A percentile compares a stretch with the other conserved stretches of the same genome.
phyloP scores from a whole-genome alignment of 2,888 invertebrate genomes.

The Eupithecia centaureata region DNA sequence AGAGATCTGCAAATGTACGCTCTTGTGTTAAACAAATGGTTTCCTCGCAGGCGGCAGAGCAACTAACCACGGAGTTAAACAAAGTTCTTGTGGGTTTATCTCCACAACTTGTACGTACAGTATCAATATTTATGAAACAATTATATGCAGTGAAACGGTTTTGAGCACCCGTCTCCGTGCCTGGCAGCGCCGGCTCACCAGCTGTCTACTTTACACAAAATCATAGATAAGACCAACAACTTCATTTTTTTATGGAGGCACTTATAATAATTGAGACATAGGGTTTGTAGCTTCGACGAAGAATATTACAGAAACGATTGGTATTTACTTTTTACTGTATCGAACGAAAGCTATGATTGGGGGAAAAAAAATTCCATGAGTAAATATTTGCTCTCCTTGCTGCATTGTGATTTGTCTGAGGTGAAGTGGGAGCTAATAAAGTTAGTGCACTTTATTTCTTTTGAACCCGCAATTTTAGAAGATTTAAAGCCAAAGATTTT shows the following conservation, averaged over 20 bases:
- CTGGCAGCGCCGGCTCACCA: constrained; percentile 11
- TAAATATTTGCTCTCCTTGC: not conserved
- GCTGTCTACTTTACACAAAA: not conserved
- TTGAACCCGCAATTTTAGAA: not conserved
- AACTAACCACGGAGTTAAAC: not conserved
- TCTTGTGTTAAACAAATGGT: not conserved
- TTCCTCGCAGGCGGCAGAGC: not conserved
- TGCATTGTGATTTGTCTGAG: not conserved
- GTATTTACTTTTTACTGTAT: not conserved
- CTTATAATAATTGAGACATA: constrained; percentile 23
- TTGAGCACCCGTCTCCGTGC: constrained; percentile 42
- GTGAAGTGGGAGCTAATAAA: not conserved
- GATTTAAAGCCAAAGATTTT: not conserved
- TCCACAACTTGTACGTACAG: constrained; percentile 10
- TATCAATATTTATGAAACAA: constrained; percentile 25
- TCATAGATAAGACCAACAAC: constrained; percentile 17
- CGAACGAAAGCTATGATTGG: not conserved
- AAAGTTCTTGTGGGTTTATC: not conserved
- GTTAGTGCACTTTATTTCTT: not conserved
- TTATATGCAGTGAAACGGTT: constrained; percentile 22
- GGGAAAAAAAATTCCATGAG: not conserved
- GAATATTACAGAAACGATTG: not conserved
- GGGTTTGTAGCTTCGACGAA: constrained; percentile 2
- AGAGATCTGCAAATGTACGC: not conserved
- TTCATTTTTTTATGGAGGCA: constrained; percentile 11